Evolutionary conservation across 2,888 invertebrate species (phyloP).

Genomic region (Mesochorus sp.): DNA sequence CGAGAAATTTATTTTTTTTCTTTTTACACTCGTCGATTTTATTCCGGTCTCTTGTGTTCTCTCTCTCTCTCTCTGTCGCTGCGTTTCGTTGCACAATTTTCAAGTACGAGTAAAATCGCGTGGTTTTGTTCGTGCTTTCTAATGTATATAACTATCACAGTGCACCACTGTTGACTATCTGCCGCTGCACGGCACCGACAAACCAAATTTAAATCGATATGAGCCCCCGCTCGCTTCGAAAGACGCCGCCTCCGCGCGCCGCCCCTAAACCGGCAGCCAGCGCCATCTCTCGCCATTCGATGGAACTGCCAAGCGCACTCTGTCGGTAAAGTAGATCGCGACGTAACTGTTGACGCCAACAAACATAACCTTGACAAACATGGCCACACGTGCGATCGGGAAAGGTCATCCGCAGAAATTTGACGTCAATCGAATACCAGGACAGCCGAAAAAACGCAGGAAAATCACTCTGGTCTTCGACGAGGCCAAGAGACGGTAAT

Average conservation of each 20-base stretch:
- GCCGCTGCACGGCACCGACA: conserved; percentile 75
- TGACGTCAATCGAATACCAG: conserved; percentile 68
- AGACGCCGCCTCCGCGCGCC: conserved; percentile 62
- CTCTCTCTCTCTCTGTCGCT: background rate
- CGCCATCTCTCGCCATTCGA: conserved; percentile 5
- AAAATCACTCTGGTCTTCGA: conserved; percentile 85
- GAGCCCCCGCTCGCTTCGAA: conserved; percentile 74
- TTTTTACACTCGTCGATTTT: background rate
- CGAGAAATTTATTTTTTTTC: conserved; percentile 1
- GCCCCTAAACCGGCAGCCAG: too few species aligned
- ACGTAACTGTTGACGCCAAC: background rate
- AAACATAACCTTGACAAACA: conserved; percentile 54
- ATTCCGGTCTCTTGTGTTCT: background rate
- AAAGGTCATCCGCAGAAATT: conserved; percentile 65
- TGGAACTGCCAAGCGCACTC: conserved; percentile 1
- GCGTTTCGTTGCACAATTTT: background rate
- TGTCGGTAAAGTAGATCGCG: background rate
- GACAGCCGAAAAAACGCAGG: conserved; percentile 81
- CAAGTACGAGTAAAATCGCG: background rate
- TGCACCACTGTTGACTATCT: conserved; percentile 65
- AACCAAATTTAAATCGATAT: conserved; percentile 81
- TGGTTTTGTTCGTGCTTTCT: conserved; percentile 2
- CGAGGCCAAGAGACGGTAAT: conserved; percentile 85
- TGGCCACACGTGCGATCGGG: conserved; percentile 58
- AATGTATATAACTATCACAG: conserved; percentile 41